Conservation (phyloP, 2,888 invertebrate species). For the Abscondita cerata region DNA sequence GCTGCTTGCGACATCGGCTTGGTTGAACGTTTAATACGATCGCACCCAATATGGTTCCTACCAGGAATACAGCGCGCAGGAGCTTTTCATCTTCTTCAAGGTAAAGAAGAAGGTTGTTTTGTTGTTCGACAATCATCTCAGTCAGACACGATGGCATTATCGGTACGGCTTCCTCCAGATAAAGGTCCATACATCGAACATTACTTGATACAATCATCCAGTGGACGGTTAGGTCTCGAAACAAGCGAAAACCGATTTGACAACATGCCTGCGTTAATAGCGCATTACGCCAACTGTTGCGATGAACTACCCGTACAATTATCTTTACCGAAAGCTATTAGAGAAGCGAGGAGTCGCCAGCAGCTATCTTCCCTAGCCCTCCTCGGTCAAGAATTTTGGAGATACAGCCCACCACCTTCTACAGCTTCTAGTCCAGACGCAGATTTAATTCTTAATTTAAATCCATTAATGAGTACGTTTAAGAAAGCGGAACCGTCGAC, state of each 20-base stretch:
- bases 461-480: constrained; percentile 77
- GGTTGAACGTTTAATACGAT: constrained; percentile 86
- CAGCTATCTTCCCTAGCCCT: constrained; percentile 90
- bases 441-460: constrained; percentile 78
- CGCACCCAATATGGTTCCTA: constrained; percentile 95
- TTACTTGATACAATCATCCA: constrained; percentile 89
- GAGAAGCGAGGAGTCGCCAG: constrained; percentile 88
- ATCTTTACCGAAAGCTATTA: constrained; percentile 82
- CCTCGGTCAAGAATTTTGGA: constrained; percentile 88
- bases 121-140: constrained; percentile 95
- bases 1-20: constrained; percentile 85
- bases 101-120: constrained; percentile 93
- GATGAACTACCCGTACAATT: constrained; percentile 94
- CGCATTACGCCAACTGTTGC: constrained; percentile 93
- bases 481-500: constrained; percentile 68
- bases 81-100: constrained; percentile 91
- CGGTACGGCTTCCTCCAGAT: constrained; percentile 85
- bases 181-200: constrained; percentile 94
- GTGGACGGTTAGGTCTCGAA: constrained; percentile 84
- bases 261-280: constrained; percentile 90
- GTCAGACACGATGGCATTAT: constrained; percentile 92
- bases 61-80: constrained; percentile 93
- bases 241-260: constrained; percentile 93
- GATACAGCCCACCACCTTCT: constrained; percentile 57
- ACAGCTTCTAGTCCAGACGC: constrained; percentile 62